Conservation (phyloP, 2,888 invertebrate species). For the Phaonia tiefii region DNA sequence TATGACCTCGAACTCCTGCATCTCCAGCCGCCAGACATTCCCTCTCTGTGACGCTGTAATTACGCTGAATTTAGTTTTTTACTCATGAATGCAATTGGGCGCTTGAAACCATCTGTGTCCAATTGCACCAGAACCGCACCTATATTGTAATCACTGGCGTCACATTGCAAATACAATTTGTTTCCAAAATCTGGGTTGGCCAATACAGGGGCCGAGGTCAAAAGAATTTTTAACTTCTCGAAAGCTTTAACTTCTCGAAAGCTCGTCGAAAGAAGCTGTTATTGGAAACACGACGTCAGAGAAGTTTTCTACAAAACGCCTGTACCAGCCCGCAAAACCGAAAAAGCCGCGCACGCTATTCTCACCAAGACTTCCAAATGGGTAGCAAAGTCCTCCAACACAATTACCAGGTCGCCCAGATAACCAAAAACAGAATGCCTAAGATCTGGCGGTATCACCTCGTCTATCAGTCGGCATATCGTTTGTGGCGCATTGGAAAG, state of each 20-base stretch:
- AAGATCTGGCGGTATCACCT: slow-evolving; percentile 6
- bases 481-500: no score
- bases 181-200: slow-evolving; percentile 21
- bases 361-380: slow-evolving; percentile 6
- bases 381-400: slow-evolving; percentile 40
- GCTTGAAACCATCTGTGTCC: slow-evolving; percentile 3
- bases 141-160: slow-evolving; percentile 23
- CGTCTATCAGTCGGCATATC: no score
- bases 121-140: slow-evolving; percentile 23
- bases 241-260: slow-evolving; percentile 32
- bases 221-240: slow-evolving; percentile 25
- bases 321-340: slow-evolving; percentile 19
- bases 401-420: slow-evolving; percentile 55
- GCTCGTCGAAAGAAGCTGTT: slow-evolving; percentile 26
- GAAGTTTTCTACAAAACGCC: slow-evolving; percentile 30
- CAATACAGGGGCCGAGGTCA: slow-evolving; percentile 16
- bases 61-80: slow-evolving; percentile 52
- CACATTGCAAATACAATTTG: slow-evolving; percentile 42
- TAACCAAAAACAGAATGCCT: slow-evolving; percentile 56
- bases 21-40: slow-evolving; percentile 56
- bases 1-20: slow-evolving; percentile 36
- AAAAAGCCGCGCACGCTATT: neutral
- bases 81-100: slow-evolving; percentile 29
- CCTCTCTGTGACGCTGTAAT: slow-evolving; percentile 57
- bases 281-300: slow-evolving; percentile 23